Conservation (phyloP, 2,797 vertebrate genomes). For the Scomberomorus guttatus region DNA sequence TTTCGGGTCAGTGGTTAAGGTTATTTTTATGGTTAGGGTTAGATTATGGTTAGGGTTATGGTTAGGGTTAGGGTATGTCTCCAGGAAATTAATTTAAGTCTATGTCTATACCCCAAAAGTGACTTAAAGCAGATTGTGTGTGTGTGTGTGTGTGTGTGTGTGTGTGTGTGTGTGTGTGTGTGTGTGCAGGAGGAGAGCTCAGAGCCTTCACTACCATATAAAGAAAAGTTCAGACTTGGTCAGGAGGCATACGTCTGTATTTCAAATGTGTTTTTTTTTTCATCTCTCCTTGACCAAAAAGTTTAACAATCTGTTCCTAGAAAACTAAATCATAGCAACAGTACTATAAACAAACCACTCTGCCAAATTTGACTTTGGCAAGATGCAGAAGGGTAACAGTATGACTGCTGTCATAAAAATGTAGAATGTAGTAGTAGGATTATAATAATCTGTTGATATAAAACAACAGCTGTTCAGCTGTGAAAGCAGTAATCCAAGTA, state of each 20-base stretch:
- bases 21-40: too few species aligned
- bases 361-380: conserved; percentile 5
- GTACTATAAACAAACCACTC: background rate
- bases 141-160: conserved; percentile 11
- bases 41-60: too few species aligned
- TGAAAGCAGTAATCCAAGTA: too few species aligned
- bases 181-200: background rate
- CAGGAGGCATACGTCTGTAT: background rate
- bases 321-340: conserved; percentile 7
- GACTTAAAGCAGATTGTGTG: too few species aligned
- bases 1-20: too few species aligned
- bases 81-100: too few species aligned
- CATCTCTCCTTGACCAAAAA: background rate
- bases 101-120: too few species aligned
- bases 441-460: background rate
- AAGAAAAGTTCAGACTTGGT: conserved; percentile 29
- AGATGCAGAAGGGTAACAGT: background rate
- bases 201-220: conserved; percentile 60
- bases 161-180: conserved; percentile 16
- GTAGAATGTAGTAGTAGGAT: background rate
- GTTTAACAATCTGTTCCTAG: conserved; percentile 8
- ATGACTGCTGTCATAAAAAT: background rate
- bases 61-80: too few species aligned
- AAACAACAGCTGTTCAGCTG: too few species aligned
- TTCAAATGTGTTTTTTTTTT: background rate